phyloP scores from a whole-genome alignment of 2,113 vertebrate genomes.

The Cricetomys ansorgei region DNA sequence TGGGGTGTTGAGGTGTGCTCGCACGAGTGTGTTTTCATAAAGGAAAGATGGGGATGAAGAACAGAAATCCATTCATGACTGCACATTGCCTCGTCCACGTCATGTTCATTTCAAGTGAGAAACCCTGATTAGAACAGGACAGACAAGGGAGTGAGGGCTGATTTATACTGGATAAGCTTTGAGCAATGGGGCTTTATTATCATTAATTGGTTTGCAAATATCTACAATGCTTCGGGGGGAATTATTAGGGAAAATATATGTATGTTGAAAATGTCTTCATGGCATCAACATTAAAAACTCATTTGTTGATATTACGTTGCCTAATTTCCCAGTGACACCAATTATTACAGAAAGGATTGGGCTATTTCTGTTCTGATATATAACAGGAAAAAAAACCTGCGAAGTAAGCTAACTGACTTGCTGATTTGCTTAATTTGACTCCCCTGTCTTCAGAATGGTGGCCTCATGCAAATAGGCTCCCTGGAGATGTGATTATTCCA shows the following conservation, averaged over 20 bases:
- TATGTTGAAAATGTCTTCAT: slow-evolving; percentile 32
- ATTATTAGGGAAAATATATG: slow-evolving; percentile 8
- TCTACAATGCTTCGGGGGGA: slow-evolving; percentile 17
- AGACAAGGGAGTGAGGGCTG: neutral
- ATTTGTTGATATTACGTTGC: slow-evolving; percentile 27
- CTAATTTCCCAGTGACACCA: slow-evolving; percentile 27
- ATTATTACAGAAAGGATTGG: slow-evolving; percentile 31
- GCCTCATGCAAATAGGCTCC: slow-evolving; percentile 10
- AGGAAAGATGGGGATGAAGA: slow-evolving; percentile 21
- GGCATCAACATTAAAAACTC: slow-evolving; percentile 44
- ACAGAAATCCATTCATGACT: slow-evolving; percentile 45
- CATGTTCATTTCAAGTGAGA: neutral
- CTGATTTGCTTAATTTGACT: neutral
- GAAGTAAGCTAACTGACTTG: neutral
- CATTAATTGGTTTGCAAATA: slow-evolving; percentile 28
- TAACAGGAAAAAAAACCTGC: neutral
- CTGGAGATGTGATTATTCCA: neutral
- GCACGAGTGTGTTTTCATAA: neutral
- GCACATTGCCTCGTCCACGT: neutral
- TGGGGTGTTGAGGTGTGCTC: neutral
- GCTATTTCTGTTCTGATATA: neutral
- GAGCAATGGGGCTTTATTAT: neutral
- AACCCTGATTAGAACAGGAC: neutral
- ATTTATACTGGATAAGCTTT: neutral
- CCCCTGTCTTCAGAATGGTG: neutral